Conservation (phyloP, 2,888 invertebrate species). For the Phania funesta region DNA sequence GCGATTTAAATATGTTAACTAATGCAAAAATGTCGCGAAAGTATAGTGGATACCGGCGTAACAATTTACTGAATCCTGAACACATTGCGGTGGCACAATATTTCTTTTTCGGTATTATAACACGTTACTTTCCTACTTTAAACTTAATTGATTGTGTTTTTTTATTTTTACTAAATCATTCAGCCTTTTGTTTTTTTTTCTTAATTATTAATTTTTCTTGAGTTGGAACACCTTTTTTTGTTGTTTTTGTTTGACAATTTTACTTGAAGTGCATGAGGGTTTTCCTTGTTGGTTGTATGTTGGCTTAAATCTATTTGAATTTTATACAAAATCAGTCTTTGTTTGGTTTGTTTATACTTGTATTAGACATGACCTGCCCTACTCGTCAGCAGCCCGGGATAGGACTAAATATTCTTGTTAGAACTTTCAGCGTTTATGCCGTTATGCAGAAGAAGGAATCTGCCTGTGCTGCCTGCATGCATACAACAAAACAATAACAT, state of each 20-base stretch:
- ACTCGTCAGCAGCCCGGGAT: slow-evolving; percentile 81
- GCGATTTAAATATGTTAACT: slow-evolving; percentile 79
- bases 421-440: slow-evolving; percentile 54
- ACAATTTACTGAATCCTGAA: slow-evolving; percentile 73
- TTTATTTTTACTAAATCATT: background rate
- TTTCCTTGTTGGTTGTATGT: slow-evolving; percentile 42
- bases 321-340: slow-evolving; percentile 64
- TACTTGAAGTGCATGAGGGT: background rate
- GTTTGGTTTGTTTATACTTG: slow-evolving; percentile 67
- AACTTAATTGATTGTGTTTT: background rate
- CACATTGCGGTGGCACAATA: slow-evolving; percentile 73
- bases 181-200: background rate
- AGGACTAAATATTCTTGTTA: slow-evolving; percentile 76
- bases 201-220: slow-evolving; percentile 12
- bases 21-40: slow-evolving; percentile 79
- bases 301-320: slow-evolving; percentile 64
- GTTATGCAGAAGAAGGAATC: slow-evolving; percentile 54
- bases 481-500: slow-evolving; percentile 51
- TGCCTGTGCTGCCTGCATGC: slow-evolving; percentile 70
- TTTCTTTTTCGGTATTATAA: background rate
- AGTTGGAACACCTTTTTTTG: slow-evolving; percentile 24
- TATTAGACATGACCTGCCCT: slow-evolving; percentile 80
- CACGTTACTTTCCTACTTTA: slow-evolving; percentile 12
- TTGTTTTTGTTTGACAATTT: background rate
- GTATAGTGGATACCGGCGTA: slow-evolving; percentile 75